These are phyloP conservation scores for Drosophila dunni DNA, from an alignment of 1,140 invertebrate genomes.

Conservation along the genomic window DNA sequence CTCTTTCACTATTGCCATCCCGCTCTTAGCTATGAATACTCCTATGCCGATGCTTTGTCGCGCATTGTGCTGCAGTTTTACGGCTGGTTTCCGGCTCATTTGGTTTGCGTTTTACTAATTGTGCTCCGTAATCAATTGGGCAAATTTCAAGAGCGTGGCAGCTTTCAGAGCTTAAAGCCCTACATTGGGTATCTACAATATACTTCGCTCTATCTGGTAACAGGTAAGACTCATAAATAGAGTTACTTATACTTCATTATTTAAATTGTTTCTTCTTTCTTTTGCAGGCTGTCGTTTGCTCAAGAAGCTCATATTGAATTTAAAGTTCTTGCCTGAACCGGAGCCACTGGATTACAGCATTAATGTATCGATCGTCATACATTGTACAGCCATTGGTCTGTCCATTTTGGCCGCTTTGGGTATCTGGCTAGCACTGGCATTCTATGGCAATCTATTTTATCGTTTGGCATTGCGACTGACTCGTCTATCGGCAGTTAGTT, in stretches of 20 bases:
- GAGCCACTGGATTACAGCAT: conserved; percentile 63
- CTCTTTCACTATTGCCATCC: not conserved
- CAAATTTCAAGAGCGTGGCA: conserved; percentile 53
- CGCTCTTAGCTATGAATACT: conserved; percentile 73
- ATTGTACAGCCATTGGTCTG: conserved; percentile 64
- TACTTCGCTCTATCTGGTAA: conserved; percentile 74
- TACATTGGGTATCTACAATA: conserved; percentile 68
- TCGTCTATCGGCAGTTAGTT: conserved; percentile 43
- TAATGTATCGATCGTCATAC: conserved; percentile 70
- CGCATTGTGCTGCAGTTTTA: conserved; percentile 71
- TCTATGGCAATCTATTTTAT: conserved; percentile 65
- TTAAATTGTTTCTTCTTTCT: not conserved
- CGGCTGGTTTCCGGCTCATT: conserved; percentile 80
- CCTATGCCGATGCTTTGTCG: conserved; percentile 65
- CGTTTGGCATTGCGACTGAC: conserved; percentile 60
- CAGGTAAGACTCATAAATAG: conserved; percentile 48
- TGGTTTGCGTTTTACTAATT: conserved; percentile 72
- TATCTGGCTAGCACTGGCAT: conserved; percentile 57
- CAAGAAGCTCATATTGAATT: conserved; percentile 56
- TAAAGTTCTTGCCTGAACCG: conserved; percentile 49
- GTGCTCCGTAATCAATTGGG: conserved; percentile 72
- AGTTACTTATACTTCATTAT: too few species aligned
- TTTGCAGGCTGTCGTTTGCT: conserved; percentile 67
- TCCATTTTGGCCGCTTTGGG: conserved; percentile 55
- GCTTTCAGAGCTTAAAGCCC: conserved; percentile 61